phyloP scores from a whole-genome alignment of 2,888 invertebrate species.

The Cosmorhoe ocellata region DNA sequence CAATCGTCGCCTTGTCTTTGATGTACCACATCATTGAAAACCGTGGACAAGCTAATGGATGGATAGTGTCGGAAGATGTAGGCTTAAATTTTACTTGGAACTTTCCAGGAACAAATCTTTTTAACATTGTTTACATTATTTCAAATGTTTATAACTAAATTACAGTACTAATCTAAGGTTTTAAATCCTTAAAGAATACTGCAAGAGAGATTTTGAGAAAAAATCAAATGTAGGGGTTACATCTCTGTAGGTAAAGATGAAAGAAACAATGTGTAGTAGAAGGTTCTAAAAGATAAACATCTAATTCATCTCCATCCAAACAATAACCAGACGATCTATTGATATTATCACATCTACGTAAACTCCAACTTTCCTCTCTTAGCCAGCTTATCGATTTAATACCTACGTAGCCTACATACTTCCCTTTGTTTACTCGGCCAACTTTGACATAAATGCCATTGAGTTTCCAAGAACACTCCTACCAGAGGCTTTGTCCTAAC shows the following conservation, averaged over 20 bases:
- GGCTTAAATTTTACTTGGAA: neutral
- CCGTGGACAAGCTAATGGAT: neutral
- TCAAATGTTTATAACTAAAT: too few species aligned
- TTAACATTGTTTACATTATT: too few species aligned
- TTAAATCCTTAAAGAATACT: too few species aligned
- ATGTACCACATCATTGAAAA: slow-evolving; percentile 39
- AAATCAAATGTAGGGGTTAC: too few species aligned
- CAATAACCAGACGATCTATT: too few species aligned
- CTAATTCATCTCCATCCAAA: too few species aligned
- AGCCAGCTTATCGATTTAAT: slow-evolving; percentile 3
- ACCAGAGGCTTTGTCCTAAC: neutral
- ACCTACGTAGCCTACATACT: slow-evolving; percentile 5
- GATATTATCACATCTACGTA: neutral
- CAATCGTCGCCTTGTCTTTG: slow-evolving; percentile 49
- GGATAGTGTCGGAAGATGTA: neutral
- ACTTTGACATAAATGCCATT: slow-evolving; percentile 13
- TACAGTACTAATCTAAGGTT: too few species aligned
- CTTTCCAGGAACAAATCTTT: too few species aligned
- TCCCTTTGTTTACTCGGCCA: slow-evolving; percentile 13
- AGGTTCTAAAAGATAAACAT: too few species aligned
- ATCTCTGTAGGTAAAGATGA: too few species aligned
- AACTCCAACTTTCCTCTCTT: neutral
- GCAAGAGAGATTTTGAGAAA: too few species aligned
- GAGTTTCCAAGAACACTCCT: slow-evolving; percentile 9
- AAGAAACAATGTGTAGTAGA: too few species aligned